Base-by-base conservation (phyloP, 1,140 invertebrate species). In the Zaprionus africanus region DNA sequence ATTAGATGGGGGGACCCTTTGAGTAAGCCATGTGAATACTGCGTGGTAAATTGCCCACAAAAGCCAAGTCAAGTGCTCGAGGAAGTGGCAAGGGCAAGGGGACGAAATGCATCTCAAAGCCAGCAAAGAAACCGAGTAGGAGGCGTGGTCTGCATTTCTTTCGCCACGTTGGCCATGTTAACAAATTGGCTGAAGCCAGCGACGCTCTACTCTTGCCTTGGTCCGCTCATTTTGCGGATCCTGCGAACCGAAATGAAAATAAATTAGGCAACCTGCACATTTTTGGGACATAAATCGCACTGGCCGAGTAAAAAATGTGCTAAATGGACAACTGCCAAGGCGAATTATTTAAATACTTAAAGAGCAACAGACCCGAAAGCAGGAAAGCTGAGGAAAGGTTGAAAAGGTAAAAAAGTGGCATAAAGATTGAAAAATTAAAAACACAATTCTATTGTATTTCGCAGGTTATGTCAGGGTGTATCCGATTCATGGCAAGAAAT, bases 221-320 rank as follows among this genome's bases (percentile, higher is more conserved):
- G 31, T 34, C 9, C 31, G n/a, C 41, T 17, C n/a, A 43, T 43
- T 43, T 43, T n/a, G 41, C 6, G 6, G n/a, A 43, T 43, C n/a
- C 41, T 7, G 17, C 15, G 15, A n/a, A n/a, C 41, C 41, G 41
- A 43, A 43, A 34, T 58, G 71, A 70, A 86, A 75, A 84, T 84
- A 86, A 66, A 79, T 78, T 78, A 86, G 76, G 79, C 77, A 78
- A 36, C 34, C 67, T 63, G 67, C 74, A 85, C n/a, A 46, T 46
- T 82, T 78, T 82, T 65, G 69, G 69, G 53, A 57, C 64, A 83
- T 83, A 83, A 83, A 83, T 83, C 77, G 84, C 73, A 79, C 24
- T 71, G 62, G 41, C 1, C 26, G 49, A 57, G 46, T 7, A 19
- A 9, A 24, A 34, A 46, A 49, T 22, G 53, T 38, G 41, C 26